Base-by-base conservation (phyloP, 2,113 vertebrate genomes). In the Gnathonemus echidnorhynchus region DNA sequence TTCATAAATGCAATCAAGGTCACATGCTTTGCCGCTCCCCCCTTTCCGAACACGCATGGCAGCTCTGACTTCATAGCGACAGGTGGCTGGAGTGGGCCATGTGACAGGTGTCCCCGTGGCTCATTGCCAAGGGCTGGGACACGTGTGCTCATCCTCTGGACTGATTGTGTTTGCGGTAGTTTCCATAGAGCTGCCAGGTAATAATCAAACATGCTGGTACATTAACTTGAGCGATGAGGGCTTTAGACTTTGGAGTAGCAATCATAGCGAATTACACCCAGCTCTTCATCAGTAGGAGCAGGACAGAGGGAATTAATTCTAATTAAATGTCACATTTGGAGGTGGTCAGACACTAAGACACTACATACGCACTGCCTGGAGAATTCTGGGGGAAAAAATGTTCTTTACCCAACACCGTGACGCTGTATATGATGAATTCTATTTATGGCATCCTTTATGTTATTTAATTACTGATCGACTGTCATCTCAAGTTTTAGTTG, bases 261-360 rank as follows among this genome's bases (percentile, higher is more conserved):
- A 89, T 93, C 93, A 89, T 88, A 52, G 70, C 42, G 48, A 90
- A 92, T 92, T 49, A 90, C 86, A 91, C 86, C 89, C 46, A 42
- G 70, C 31, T 62, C 88, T 90, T 93, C 92, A 89, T 91, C 90
- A 91, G 86, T 45, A n/a, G 46, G 53, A 49, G 66, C 52, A 87
- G 86, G 87, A 80, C 62, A 45, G 85, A 89, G 74, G 66, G 89
- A 86, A 89, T 88, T 46, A 39, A 31, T 90, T 90, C 39, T 77
- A 89, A 91, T 91, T 90, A 89, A 31, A 92, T 89, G 89, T 87
- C 90, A 83, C 58, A 42, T 86, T 48, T 56, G 90, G 66, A 89
- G 88, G 53, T 15, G 88, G 80, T 17, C 42, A 80, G 86, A 50
- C 50, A 62, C 89, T 83, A 46, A 86, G 90, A 88, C 89, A n/a